Base-by-base conservation (phyloP, 2,113 vertebrate genomes). In the Pristiophorus japonicus region DNA sequence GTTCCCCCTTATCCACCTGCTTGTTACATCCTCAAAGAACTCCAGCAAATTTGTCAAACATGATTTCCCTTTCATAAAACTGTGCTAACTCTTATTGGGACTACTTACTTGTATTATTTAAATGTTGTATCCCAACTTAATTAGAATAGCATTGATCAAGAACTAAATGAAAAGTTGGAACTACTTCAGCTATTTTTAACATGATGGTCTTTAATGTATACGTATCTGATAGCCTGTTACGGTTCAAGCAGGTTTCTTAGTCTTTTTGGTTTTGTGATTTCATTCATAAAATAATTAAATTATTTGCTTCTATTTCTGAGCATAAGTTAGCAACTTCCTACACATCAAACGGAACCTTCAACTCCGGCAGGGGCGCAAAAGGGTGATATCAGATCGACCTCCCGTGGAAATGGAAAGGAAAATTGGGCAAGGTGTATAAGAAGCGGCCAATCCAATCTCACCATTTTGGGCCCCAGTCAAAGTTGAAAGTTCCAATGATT, bases 191-290 rank as follows among this genome's bases (percentile, higher is more conserved):
- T 51, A 51, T 51, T 51, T 51, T 51, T 51, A 51, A 51, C 51
- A 51, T 51, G 51, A 51, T 51, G 51, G 51, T 51, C 51, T 51
- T 51, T 51, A 51, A 51, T 51, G 51, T 51, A 59, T 59, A 59
- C 70, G 34, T 73, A 30, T 73, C 42, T 42, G 10, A 10, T 4
- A 51, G 12, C 88, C 47, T 1, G 27, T 45, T 51, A 16, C 59
- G 45, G 11, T 91, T 51, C 59, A 22, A 51, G 51, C 1, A 91
- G 88, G 30, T 91, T 91, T 91, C 34, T 59, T 59, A 59, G 12
- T 90, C 38, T 42, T 59, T 70, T 94, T n/a, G 55, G 30, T 94
- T 59, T 70, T 62, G n/a, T 94, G 51, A 95, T 96, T 95, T 0
- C 34, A 24, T 96, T 96, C 65, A 96, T n/a, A 38, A 38, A 12